Conservation (phyloP, 2,888 invertebrate species). For the Ametastegia equiseti region DNA sequence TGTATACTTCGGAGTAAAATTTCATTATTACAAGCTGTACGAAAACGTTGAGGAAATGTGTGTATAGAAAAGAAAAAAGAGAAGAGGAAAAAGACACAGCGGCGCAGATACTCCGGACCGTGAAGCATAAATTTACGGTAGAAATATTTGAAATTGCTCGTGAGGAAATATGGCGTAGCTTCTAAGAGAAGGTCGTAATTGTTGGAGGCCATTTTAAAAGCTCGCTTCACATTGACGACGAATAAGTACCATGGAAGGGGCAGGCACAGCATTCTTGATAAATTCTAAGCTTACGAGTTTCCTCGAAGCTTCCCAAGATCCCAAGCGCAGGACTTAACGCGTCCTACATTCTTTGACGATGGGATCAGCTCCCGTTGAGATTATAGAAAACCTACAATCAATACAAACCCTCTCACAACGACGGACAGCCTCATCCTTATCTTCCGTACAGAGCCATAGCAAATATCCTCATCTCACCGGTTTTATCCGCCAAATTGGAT, state of each 20-base stretch:
- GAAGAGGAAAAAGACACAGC: slow-evolving; percentile 1
- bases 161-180: slow-evolving; percentile 31
- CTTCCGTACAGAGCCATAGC: not conserved
- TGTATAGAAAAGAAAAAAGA: not conserved
- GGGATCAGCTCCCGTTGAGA: slow-evolving; percentile 10
- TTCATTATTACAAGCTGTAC: slow-evolving; percentile 7
- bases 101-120: not conserved
- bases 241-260: not conserved
- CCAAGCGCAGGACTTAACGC: slow-evolving; percentile 32
- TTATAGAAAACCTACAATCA: slow-evolving; percentile 31
- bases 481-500: too few relatives aligned
- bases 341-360: slow-evolving; percentile 40
- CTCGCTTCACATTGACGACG: slow-evolving; percentile 34
- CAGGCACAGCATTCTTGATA: slow-evolving; percentile 34
- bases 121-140: slow-evolving; percentile 27
- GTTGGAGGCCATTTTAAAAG: slow-evolving; percentile 40
- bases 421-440: not conserved
- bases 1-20: not conserved
- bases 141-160: slow-evolving; percentile 36
- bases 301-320: not conserved
- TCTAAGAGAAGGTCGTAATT: slow-evolving; percentile 33
- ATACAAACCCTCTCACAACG: not conserved
- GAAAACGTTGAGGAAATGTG: not conserved
- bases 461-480: not conserved
- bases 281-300: slow-evolving; percentile 18